Percentiles rank a stretch among this genome's conserved stretches.
These are phyloP conservation scores for Chymomyza caudatula DNA, from an alignment of 2,888 invertebrate genomes.

Conservation along the genomic window DNA sequence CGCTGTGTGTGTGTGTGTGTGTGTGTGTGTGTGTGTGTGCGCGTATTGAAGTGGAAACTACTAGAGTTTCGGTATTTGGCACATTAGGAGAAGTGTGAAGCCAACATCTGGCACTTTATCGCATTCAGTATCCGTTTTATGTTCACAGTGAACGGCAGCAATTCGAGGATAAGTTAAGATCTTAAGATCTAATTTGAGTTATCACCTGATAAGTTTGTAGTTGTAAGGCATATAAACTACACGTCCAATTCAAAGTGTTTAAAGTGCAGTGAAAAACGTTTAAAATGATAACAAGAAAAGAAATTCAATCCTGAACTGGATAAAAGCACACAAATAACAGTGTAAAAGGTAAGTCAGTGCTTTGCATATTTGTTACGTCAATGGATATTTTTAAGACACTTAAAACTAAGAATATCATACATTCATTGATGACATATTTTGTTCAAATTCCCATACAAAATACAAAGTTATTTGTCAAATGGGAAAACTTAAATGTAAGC, in stretches of 20 bases:
- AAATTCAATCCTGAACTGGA: constrained; percentile 42
- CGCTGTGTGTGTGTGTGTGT: constrained; percentile 37
- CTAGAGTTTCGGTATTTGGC: constrained; percentile 45
- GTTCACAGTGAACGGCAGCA: constrained; percentile 45
- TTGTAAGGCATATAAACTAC: not conserved
- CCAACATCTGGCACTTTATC: constrained; percentile 36
- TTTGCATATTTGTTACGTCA: not conserved
- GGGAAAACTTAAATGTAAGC: no score
- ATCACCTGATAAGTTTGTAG: not conserved
- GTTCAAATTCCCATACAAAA: no score
- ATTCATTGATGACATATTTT: no score
- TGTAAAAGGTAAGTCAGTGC: constrained; percentile 24
- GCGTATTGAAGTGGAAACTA: constrained; percentile 43
- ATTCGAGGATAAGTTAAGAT: constrained; percentile 2
- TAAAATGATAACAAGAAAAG: constrained; percentile 59
- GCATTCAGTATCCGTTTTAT: constrained; percentile 63
- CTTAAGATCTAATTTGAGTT: not conserved
- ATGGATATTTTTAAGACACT: not conserved
- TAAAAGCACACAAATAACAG: constrained; percentile 21
- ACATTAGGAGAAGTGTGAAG: constrained; percentile 58
- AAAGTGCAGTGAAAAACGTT: not conserved
- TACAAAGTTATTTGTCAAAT: no score
- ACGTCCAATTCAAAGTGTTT: not conserved
- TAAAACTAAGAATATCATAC: no score
- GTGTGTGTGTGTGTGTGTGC: constrained; percentile 10